Base-by-base conservation (phyloP, 2,113 vertebrate genomes). In the Acrocephalus arundinaceus region DNA sequence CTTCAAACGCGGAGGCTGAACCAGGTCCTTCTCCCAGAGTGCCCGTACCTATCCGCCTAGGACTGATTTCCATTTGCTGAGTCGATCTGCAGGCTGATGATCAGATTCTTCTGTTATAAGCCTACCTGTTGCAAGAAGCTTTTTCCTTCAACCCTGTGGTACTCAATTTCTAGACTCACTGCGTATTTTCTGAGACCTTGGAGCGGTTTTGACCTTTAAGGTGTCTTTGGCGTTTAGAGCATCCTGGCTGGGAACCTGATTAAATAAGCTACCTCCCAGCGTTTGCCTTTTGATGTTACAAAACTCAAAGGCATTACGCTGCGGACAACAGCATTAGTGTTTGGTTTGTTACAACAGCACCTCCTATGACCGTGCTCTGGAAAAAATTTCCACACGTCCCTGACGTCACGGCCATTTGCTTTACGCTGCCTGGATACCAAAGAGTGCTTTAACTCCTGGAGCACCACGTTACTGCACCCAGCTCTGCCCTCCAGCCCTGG, bases 331-430 rank as follows among this genome's bases (percentile, higher is more conserved):
- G 96, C 76, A 33, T 94, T 96, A 89, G 90, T 96, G 97, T 97
- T 97, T 96, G 90, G 96, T 92, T 96, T 95, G 93, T 96, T 97
- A 96, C 95, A 97, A 96, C 95, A 97, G 95, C 95, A 97, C 97
- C 97, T 97, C 97, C 95, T 95, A 95, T 97, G 97, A 97, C 96
- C 43, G 14, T 92, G 94, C 93, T 91, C 97, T 98, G 98, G 98
- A 98, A 98, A 98, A 98, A 97, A 97, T 98, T 97, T 98, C 98
- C 97, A 98, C 97, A 97, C 92, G 97, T 97, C 93, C 76, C 86
- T 98, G 97, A 98, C 97, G 97, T 98, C 98, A 98, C 84, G 27
- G 94, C 97, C 97, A 97, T 97, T 98, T 97, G 98, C 97, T 97
- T 97, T 96, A 96, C 74, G 97, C 98, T 98, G 98, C 98, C 88